These are phyloP conservation scores for Teinopalpus imperialis DNA, from an alignment of 2,888 invertebrate species.

Conservation along the genomic window DNA sequence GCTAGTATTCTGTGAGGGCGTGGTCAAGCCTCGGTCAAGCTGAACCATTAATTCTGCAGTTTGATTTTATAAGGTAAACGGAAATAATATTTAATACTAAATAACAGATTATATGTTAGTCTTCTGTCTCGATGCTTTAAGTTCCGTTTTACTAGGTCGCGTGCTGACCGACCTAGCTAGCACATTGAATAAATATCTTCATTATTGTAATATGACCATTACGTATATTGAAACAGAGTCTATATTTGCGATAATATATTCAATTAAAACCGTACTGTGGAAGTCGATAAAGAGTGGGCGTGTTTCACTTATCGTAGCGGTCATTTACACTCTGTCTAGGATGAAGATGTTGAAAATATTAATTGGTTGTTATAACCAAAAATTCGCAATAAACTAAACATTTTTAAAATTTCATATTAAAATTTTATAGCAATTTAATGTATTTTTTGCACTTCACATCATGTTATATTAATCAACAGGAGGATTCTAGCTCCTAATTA, in stretches of 20 bases:
- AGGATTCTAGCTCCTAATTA: no score
- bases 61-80: no score
- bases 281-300: conserved; percentile 23
- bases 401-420: background rate
- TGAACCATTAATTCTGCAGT: no score
- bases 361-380: background rate
- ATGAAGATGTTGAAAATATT: conserved; percentile 17
- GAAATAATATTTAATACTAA: conserved; percentile 10
- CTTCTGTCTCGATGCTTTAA: conserved; percentile 15
- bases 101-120: conserved; percentile 6
- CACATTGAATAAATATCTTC: conserved; percentile 6
- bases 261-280: conserved; percentile 8
- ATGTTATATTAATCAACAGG: no score
- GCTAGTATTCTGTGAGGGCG: no score
- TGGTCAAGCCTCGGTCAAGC: no score
- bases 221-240: background rate
- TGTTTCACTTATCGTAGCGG: conserved; percentile 15
- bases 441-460: background rate
- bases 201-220: conserved; percentile 9
- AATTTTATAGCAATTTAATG: background rate
- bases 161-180: conserved; percentile 14
- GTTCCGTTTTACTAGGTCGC: conserved; percentile 24
- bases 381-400: background rate
- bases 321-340: conserved; percentile 20
- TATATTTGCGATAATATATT: background rate